Evolutionary conservation across 2,888 invertebrate genomes (phyloP).

Genomic region (Sialis fuliginosa): DNA sequence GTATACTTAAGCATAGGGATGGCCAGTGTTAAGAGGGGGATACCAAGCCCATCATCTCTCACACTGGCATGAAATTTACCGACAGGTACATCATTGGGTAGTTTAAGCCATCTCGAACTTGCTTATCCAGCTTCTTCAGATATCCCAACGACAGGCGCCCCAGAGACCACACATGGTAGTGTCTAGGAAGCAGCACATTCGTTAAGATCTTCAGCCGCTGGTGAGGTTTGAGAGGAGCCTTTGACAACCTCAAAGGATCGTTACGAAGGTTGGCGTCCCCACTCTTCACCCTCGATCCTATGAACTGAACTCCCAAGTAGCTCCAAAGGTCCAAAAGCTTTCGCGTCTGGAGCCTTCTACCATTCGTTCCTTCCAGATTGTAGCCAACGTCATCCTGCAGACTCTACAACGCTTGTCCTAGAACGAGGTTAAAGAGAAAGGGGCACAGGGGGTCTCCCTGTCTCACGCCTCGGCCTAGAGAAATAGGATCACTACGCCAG

Average conservation of each 20-base stretch:
- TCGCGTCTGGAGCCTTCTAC: not conserved
- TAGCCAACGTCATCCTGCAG: slow-evolving; percentile 4
- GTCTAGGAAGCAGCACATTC: not conserved
- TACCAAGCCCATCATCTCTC: too few relatives aligned
- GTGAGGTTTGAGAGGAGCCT: not conserved
- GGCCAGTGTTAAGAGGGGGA: too few relatives aligned
- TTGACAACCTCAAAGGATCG: not conserved
- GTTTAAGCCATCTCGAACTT: too few relatives aligned
- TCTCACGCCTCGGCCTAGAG: slow-evolving; percentile 1
- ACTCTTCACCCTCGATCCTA: not conserved
- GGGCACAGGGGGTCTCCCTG: too few relatives aligned
- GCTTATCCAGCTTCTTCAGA: too few relatives aligned
- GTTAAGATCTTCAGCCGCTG: not conserved
- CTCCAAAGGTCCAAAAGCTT: not conserved
- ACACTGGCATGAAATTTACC: too few relatives aligned
- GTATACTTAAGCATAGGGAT: too few relatives aligned
- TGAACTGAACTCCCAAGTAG: not conserved
- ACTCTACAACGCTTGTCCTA: slow-evolving; percentile 3
- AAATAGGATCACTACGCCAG: slow-evolving; percentile 10
- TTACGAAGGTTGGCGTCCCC: not conserved
- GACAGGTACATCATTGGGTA: too few relatives aligned
- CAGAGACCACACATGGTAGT: not conserved
- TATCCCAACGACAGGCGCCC: too few relatives aligned
- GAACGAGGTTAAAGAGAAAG: slow-evolving; percentile 8
- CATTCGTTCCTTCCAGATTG: not conserved